phyloP scores from a whole-genome alignment of 2,797 vertebrate genomes.

The Carapus acus region DNA sequence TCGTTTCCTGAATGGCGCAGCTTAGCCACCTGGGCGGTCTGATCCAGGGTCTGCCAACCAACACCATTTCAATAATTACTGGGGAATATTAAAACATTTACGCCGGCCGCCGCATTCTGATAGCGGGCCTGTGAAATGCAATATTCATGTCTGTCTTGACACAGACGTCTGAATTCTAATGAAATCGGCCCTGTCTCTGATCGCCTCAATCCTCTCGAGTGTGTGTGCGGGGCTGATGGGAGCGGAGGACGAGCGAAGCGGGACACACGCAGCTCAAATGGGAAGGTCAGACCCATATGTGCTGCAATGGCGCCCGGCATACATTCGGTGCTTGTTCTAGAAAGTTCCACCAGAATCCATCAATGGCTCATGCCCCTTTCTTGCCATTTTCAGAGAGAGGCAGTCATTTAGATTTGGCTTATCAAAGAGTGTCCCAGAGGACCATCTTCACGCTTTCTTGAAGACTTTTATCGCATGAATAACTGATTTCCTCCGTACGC shows the following conservation, averaged over 20 bases:
- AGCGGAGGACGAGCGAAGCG: conserved; percentile 4
- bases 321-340: no score
- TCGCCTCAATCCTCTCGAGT: conserved; percentile 21
- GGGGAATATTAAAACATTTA: conserved; percentile 65
- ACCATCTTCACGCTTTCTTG: no score
- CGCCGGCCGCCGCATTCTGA: conserved; percentile 58
- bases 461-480: no score
- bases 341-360: no score
- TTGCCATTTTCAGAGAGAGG: no score
- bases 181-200: conserved; percentile 41
- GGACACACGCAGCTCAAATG: conserved; percentile 1
- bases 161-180: conserved; percentile 59
- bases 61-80: conserved; percentile 65
- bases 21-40: conserved; percentile 54
- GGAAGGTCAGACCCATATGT: not conserved
- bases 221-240: conserved; percentile 23
- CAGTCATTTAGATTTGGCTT: no score
- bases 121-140: conserved; percentile 52
- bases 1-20: conserved; percentile 49
- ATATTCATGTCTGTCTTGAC: conserved; percentile 64
- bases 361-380: no score
- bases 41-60: conserved; percentile 40
- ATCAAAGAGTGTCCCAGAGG: no score
- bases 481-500: no score
- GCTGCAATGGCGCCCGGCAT: no score